Evolutionary conservation across 1,140 invertebrate species (phyloP), one percentile per base, ranked within the genome.

Genomic region (Drosophila ambigua): DNA sequence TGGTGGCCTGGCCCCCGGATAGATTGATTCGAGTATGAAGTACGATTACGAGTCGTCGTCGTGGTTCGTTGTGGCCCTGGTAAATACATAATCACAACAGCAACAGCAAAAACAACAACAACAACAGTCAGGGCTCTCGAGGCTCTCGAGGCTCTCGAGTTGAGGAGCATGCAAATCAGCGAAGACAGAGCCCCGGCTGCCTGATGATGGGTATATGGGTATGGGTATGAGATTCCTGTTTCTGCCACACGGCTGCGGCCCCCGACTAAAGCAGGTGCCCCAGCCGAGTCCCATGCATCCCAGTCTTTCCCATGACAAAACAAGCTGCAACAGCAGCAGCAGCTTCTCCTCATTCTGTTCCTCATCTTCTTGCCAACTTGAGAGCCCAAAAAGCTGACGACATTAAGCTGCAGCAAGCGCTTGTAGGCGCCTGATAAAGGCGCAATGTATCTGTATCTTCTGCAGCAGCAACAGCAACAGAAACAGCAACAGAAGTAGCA

Each of bases 81-180:
- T 81, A 81, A 82, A 80, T 77, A 80, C 67, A 61, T 71, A 67
- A 79, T 68, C 54, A 75, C 75, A 83, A 67, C 67, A 69, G 62
- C 20, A 20, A 20, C 20, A 20, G 20, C 75, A 83, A 67, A 63
- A 69, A 59, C 55, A 72, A 75, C 75, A 83, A 64, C 67, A 65
- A 66, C 62, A 66, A 52, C 51, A 67, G 15, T 24, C 65, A n/a
- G 43, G 64, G 51, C 53, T 55, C 2, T 43, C 31, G 51, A 55
- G 61, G 57, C 66, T 72, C 66, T 64, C 80, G 23, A 55, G 61
- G 57, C 66, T 72, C 66, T 64, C 80, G 23, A 79, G 54, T 35
- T 77, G 82, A 59, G 58, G 66, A 39, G 81, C 81, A 84, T 84
- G 82, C 81, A 85, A 84, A 85, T 77, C 80, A 80, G 69, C 81